These are phyloP conservation scores for Abrostola triplasia DNA, from an alignment of 2,888 invertebrate genomes.

Conservation along the genomic window DNA sequence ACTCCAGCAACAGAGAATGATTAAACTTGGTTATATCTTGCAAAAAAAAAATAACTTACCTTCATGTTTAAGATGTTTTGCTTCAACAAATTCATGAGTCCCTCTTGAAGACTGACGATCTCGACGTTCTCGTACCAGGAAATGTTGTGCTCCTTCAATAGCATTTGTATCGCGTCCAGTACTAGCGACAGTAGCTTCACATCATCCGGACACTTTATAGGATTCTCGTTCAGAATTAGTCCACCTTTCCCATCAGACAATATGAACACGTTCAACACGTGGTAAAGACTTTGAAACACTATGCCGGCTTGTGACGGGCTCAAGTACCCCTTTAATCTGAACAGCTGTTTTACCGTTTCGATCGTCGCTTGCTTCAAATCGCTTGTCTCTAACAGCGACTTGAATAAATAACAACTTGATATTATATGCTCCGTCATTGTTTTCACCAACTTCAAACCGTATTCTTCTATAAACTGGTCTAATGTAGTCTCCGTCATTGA, in stretches of 20 bases:
- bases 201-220: slow-evolving; percentile 55
- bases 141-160: slow-evolving; percentile 64
- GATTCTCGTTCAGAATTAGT: slow-evolving; percentile 52
- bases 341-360: slow-evolving; percentile 55
- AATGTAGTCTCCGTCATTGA: slow-evolving; percentile 8
- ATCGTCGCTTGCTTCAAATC: slow-evolving; percentile 49
- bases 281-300: slow-evolving; percentile 62
- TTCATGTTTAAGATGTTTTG: slow-evolving; percentile 56
- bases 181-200: slow-evolving; percentile 56
- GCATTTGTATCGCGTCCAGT: slow-evolving; percentile 60
- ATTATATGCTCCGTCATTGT: slow-evolving; percentile 58
- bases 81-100: slow-evolving; percentile 61
- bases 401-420: slow-evolving; percentile 51
- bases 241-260: slow-evolving; percentile 54
- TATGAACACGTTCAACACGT: slow-evolving; percentile 59
- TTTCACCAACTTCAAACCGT: slow-evolving; percentile 45
- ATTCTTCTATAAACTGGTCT: slow-evolving; percentile 44
- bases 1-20: too few relatives aligned
- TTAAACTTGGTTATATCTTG: too few relatives aligned
- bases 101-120: slow-evolving; percentile 61
- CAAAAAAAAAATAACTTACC: slow-evolving; percentile 40
- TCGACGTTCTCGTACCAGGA: slow-evolving; percentile 67
- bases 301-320: slow-evolving; percentile 60
- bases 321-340: slow-evolving; percentile 58
- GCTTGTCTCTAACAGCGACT: slow-evolving; percentile 37